These are phyloP conservation scores for Dolichotis patagonum DNA, from an alignment of 2,113 vertebrate genomes.

Conservation along the genomic window DNA sequence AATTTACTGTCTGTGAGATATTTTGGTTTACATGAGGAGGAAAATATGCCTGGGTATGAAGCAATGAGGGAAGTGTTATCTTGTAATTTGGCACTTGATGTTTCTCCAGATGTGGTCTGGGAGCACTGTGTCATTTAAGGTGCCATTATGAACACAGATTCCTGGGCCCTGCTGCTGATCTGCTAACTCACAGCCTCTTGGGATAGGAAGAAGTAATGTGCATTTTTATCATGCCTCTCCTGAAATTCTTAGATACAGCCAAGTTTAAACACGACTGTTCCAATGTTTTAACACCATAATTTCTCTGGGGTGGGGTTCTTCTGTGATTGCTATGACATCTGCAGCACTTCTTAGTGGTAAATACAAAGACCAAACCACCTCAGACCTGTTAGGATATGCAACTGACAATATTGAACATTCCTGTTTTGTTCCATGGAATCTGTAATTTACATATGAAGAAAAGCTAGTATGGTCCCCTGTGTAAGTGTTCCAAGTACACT, in stretches of 20 bases:
- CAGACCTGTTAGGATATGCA: slow-evolving; percentile 44
- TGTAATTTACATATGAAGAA: slow-evolving; percentile 41
- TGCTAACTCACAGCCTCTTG: background rate
- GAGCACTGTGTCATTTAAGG: background rate
- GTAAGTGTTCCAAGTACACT: background rate
- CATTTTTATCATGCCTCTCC: slow-evolving; percentile 31
- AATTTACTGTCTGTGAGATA: slow-evolving; percentile 55
- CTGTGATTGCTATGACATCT: slow-evolving; percentile 16
- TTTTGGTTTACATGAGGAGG: slow-evolving; percentile 33
- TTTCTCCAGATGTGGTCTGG: slow-evolving; percentile 38
- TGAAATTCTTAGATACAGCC: slow-evolving; percentile 20
- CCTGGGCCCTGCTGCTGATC: background rate
- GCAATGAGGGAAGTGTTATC: background rate
- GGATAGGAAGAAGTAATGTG: background rate
- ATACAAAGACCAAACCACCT: slow-evolving; percentile 48
- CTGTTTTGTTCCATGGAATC: slow-evolving; percentile 29
- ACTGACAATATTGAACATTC: slow-evolving; percentile 54
- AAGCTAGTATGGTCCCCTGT: background rate
- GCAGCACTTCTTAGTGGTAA: slow-evolving; percentile 32
- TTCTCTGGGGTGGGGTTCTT: background rate
- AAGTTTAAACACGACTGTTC: slow-evolving; percentile 43
- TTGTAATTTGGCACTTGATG: slow-evolving; percentile 18
- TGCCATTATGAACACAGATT: background rate
- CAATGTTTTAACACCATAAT: slow-evolving; percentile 31
- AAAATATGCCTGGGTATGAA: slow-evolving; percentile 40